Percentiles rank a stretch among this genome's conserved stretches.
phyloP scores from a whole-genome alignment of 1,140 invertebrate genomes.

The Caenorhabditis remanei region DNA sequence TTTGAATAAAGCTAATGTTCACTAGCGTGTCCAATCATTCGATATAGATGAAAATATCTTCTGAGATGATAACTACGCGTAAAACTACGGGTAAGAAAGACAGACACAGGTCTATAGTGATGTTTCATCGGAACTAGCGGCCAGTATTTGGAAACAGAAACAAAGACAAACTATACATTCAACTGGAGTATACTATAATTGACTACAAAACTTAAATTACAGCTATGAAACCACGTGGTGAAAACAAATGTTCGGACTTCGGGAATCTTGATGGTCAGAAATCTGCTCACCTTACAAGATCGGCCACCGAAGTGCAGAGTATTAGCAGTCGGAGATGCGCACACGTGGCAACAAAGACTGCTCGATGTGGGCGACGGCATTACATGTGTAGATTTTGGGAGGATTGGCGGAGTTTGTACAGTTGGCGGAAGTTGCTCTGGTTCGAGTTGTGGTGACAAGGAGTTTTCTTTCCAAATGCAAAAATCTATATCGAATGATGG shows the following conservation, averaged over 20 bases:
- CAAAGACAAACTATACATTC: background rate
- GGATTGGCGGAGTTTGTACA: background rate
- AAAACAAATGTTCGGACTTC: too few relatives aligned
- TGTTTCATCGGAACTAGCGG: background rate
- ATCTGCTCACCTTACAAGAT: constrained; percentile 33
- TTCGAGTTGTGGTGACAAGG: background rate
- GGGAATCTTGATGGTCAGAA: background rate
- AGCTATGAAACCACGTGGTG: too few relatives aligned
- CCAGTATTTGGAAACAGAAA: background rate
- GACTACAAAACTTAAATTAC: background rate
- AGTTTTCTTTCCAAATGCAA: constrained; percentile 25
- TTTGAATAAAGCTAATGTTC: background rate
- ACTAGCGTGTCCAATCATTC: constrained; percentile 27
- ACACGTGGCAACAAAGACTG: constrained; percentile 29
- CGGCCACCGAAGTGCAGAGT: constrained; percentile 40
- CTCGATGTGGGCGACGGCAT: constrained; percentile 3
- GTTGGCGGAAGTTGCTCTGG: background rate
- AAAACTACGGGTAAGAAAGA: constrained; percentile 9
- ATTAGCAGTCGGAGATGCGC: constrained; percentile 43
- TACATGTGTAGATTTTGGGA: background rate
- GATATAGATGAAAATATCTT: background rate
- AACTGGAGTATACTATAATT: background rate
- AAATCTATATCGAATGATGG: constrained; percentile 32
- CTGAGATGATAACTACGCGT: background rate
- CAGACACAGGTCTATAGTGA: background rate